Evolutionary conservation across 2,888 invertebrate species (phyloP).

Genomic region (Busseola fusca): DNA sequence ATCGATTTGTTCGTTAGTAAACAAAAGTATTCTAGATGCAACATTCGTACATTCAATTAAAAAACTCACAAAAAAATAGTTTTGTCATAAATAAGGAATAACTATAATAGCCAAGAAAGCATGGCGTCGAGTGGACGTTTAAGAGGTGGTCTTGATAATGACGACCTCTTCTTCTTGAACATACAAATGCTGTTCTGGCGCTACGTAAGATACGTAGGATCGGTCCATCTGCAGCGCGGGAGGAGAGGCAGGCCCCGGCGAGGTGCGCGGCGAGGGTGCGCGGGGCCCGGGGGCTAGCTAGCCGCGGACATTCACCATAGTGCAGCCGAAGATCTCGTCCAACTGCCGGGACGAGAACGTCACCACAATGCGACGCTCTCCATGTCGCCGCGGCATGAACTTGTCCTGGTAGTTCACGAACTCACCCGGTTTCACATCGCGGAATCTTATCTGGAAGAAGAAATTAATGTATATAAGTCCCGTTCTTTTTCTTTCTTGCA

Average conservation of each 20-base stretch:
- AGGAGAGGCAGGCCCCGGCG: slow-evolving; percentile 80
- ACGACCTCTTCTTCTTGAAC: slow-evolving; percentile 84
- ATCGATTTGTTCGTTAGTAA: slow-evolving; percentile 56
- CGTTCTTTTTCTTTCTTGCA: background rate
- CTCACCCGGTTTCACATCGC: slow-evolving; percentile 91
- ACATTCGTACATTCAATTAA: slow-evolving; percentile 66
- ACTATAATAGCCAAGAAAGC: slow-evolving; percentile 35
- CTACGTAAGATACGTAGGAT: slow-evolving; percentile 76
- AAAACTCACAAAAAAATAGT: slow-evolving; percentile 57
- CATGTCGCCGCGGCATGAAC: slow-evolving; percentile 89
- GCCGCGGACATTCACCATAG: slow-evolving; percentile 87
- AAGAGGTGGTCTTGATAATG: slow-evolving; percentile 78
- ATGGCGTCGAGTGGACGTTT: slow-evolving; percentile 52
- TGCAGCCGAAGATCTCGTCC: slow-evolving; percentile 90
- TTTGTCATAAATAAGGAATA: slow-evolving; percentile 55
- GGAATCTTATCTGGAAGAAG: slow-evolving; percentile 83
- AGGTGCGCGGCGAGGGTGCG: slow-evolving; percentile 77
- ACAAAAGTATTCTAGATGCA: slow-evolving; percentile 52
- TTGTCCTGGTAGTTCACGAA: slow-evolving; percentile 90
- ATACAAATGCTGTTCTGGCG: slow-evolving; percentile 80
- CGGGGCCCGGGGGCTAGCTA: slow-evolving; percentile 85
- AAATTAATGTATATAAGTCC: slow-evolving; percentile 20
- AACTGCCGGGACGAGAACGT: slow-evolving; percentile 91
- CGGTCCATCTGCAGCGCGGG: slow-evolving; percentile 80
- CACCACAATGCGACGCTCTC: slow-evolving; percentile 90